Conservation (phyloP, 2,113 vertebrate species). For the Sylvicapra grimmia region DNA sequence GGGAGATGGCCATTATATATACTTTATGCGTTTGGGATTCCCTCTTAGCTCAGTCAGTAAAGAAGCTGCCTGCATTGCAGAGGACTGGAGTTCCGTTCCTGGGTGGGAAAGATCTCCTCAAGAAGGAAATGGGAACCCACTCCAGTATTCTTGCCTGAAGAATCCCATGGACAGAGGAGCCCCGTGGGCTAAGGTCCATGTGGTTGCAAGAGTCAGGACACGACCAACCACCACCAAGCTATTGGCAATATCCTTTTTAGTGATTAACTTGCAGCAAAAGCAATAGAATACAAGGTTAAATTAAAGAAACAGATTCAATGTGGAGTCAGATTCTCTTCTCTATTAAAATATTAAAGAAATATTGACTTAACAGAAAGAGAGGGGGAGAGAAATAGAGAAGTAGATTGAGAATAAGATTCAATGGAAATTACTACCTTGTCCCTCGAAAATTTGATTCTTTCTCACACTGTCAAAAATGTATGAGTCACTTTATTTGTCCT, state of each 20-base stretch:
- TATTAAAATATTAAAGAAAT: not conserved
- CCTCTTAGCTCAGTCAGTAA: not conserved
- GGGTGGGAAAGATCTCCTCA: not conserved
- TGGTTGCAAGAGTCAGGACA: not conserved
- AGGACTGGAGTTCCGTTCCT: fast-evolving
- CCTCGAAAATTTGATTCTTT: not conserved
- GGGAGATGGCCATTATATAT: not conserved
- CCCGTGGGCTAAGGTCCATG: not conserved
- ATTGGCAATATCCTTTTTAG: not conserved
- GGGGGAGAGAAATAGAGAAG: not conserved
- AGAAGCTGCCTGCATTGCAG: not conserved
- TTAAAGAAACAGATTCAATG: not conserved
- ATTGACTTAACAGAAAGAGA: not conserved
- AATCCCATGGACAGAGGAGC: not conserved
- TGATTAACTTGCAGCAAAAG: not conserved
- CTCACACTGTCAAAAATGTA: not conserved
- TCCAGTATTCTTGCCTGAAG: not conserved
- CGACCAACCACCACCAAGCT: not conserved
- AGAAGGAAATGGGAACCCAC: not conserved
- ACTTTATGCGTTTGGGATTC: not conserved
- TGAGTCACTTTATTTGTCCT: not conserved
- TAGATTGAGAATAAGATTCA: not conserved
- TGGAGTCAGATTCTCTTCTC: not conserved
- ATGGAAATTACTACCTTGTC: not conserved
- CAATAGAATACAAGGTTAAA: not conserved